phyloP scores from a whole-genome alignment of 1,140 invertebrate species.

The Drosophila arizonae region DNA sequence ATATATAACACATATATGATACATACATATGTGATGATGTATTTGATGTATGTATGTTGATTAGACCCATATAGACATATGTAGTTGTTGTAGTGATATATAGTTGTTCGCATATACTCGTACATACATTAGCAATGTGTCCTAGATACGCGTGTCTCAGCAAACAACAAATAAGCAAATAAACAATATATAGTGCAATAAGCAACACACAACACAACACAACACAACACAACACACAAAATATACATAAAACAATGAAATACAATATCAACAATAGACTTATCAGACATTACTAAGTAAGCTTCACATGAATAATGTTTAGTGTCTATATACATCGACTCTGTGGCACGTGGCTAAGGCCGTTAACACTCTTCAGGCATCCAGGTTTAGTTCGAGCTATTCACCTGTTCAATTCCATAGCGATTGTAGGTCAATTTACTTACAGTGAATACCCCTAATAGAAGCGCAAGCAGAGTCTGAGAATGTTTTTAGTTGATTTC shows the following conservation, averaged over 20 bases:
- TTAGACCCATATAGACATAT: conserved; percentile 5
- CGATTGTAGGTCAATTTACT: not conserved
- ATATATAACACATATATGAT: not conserved
- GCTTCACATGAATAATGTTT: no score
- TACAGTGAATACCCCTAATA: not conserved
- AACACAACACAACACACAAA: not conserved
- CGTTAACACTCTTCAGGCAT: no score
- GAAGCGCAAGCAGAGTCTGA: not conserved
- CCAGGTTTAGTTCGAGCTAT: no score
- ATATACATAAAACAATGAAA: not conserved
- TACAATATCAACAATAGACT: conserved; percentile 2
- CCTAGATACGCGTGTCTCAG: not conserved
- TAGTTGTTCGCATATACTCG: conserved; percentile 4
- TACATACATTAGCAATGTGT: not conserved
- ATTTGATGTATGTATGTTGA: conserved; percentile 3
- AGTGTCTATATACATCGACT: no score
- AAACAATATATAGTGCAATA: conserved; percentile 10
- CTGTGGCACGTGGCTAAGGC: no score
- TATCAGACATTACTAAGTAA: not conserved
- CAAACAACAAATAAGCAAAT: not conserved
- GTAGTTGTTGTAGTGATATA: conserved; percentile 32
- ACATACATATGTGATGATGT: conserved; percentile 9
- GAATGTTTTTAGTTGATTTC: not conserved
- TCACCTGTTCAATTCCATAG: no score
- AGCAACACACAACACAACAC: not conserved